A percentile compares a stretch with the other conserved stretches of the same genome.
These are phyloP conservation scores for Agrochola lota DNA, from an alignment of 2,888 invertebrate species.

Conservation along the genomic window DNA sequence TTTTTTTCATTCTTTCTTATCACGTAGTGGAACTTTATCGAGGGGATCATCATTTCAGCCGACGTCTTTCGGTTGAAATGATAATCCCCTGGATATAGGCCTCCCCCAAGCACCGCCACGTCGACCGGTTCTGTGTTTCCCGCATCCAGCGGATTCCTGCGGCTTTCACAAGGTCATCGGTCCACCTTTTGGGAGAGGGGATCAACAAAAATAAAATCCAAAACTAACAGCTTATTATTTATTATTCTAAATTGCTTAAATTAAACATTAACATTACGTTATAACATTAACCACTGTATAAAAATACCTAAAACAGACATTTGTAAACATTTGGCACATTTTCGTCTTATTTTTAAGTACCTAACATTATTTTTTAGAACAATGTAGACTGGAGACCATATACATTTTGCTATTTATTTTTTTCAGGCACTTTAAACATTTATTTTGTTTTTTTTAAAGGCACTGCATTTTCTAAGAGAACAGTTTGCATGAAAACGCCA, in stretches of 20 bases:
- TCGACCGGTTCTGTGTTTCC: neutral
- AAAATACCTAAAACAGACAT: slow-evolving; percentile 52
- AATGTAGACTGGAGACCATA: neutral
- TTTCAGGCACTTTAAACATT: slow-evolving; percentile 9
- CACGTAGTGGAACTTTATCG: no score
- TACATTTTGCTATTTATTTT: neutral
- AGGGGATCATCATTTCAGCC: no score
- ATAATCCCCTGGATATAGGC: no score
- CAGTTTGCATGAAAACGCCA: no score
- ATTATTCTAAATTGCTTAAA: slow-evolving; percentile 47
- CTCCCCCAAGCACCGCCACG: neutral
- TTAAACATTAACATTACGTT: slow-evolving; percentile 39
- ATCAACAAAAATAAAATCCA: slow-evolving; percentile 9
- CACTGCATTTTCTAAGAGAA: slow-evolving; percentile 23
- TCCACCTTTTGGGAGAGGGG: neutral
- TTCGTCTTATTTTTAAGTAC: slow-evolving; percentile 43
- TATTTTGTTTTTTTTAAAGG: slow-evolving; percentile 15
- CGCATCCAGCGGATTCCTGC: neutral
- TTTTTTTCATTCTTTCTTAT: no score
- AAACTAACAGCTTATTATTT: slow-evolving; percentile 47
- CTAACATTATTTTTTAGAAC: slow-evolving; percentile 15
- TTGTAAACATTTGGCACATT: slow-evolving; percentile 61
- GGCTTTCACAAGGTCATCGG: neutral
- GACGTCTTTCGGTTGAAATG: no score
- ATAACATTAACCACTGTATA: slow-evolving; percentile 52